Percentiles rank a stretch among this genome's conserved stretches.
These are phyloP conservation scores for Aricia artaxerxes DNA, from an alignment of 2,888 invertebrate species.

Conservation along the genomic window DNA sequence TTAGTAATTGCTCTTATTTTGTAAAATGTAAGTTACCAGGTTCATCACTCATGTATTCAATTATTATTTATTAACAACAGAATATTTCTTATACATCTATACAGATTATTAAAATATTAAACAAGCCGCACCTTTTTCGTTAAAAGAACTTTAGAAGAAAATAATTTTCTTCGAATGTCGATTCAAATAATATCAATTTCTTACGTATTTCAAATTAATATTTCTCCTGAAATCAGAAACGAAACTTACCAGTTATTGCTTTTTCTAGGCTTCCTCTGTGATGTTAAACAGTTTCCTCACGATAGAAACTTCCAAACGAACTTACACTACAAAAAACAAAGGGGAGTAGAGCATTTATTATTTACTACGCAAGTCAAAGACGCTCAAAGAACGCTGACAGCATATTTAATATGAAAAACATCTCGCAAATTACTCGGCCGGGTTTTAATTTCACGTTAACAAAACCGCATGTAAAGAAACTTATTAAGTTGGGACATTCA, in stretches of 20 bases:
- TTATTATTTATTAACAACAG: too few species aligned
- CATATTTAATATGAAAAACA: conserved; percentile 22
- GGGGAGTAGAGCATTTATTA: conserved; percentile 17
- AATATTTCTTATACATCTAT: too few species aligned
- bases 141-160: too few species aligned
- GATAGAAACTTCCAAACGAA: not conserved
- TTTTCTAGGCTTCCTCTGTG: not conserved
- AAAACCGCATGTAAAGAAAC: conserved; percentile 39
- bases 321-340: conserved; percentile 22
- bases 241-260: not conserved
- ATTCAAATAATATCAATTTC: too few species aligned
- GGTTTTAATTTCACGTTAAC: conserved; percentile 24
- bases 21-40: too few species aligned
- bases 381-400: conserved; percentile 20
- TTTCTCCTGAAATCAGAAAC: too few species aligned
- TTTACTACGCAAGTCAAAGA: conserved; percentile 21
- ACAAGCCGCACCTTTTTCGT: too few species aligned
- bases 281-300: not conserved
- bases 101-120: too few species aligned
- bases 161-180: too few species aligned
- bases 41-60: too few species aligned
- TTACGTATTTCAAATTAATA: too few species aligned
- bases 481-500: conserved; percentile 44
- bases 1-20: too few species aligned
- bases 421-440: not conserved